phyloP scores from a whole-genome alignment of 2,113 vertebrate species.

The Hymenochirus boettgeri region DNA sequence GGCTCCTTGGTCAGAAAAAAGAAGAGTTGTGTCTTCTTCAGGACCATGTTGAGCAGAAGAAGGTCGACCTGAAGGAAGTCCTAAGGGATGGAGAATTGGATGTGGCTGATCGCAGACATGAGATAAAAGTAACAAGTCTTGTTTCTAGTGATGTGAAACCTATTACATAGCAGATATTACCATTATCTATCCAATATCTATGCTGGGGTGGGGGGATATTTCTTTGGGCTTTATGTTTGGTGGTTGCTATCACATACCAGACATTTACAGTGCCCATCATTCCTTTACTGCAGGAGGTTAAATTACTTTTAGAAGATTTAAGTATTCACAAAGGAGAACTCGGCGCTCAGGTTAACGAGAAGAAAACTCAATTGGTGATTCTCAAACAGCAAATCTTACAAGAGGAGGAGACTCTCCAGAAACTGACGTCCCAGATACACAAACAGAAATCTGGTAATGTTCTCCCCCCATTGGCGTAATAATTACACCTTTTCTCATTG shows the following conservation, averaged over 20 bases:
- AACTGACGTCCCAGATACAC: constrained; percentile 54
- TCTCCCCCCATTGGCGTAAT: too few relatives aligned
- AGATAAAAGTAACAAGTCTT: constrained; percentile 55
- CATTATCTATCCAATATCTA: too few relatives aligned
- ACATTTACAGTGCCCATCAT: background rate
- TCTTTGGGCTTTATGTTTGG: too few relatives aligned
- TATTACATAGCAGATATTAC: too few relatives aligned
- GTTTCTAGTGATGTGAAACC: too few relatives aligned
- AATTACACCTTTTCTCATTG: too few relatives aligned
- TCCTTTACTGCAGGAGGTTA: constrained; percentile 64
- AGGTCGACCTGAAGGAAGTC: constrained; percentile 60
- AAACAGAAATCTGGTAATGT: constrained; percentile 70
- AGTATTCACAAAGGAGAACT: constrained; percentile 68
- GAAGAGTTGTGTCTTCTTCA: constrained; percentile 66
- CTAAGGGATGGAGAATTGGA: constrained; percentile 67
- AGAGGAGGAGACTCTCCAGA: constrained; percentile 64
- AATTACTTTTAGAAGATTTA: constrained; percentile 63
- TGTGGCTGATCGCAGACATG: constrained; percentile 56
- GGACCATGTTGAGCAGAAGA: constrained; percentile 60
- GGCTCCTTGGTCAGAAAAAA: constrained; percentile 54
- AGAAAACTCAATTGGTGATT: constrained; percentile 56
- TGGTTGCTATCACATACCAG: too few relatives aligned
- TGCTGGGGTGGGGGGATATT: too few relatives aligned
- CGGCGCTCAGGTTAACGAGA: constrained; percentile 67
- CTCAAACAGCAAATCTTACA: constrained; percentile 63